Conservation (phyloP, 1,140 invertebrate species). For the Saxidomus purpurata region DNA sequence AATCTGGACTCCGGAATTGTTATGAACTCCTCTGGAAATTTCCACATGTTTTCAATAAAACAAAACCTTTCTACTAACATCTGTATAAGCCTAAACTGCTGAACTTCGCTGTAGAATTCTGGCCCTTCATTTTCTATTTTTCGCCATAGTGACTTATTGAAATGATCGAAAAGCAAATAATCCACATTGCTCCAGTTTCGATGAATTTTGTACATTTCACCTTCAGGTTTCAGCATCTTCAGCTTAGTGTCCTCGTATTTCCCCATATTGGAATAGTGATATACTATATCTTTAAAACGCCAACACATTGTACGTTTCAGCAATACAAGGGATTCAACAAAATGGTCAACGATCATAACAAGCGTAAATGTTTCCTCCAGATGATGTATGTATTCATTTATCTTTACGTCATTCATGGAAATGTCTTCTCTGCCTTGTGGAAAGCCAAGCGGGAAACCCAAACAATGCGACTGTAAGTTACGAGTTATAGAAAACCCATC, state of each 20-base stretch:
- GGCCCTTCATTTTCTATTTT: conserved; percentile 74
- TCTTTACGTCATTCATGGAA: conserved; percentile 52
- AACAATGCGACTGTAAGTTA: conserved; percentile 82
- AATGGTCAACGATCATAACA: conserved; percentile 88
- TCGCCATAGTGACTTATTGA: conserved; percentile 81
- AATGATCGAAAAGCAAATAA: conserved; percentile 81
- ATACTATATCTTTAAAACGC: conserved; percentile 83
- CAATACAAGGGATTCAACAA: conserved; percentile 88
- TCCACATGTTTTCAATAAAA: conserved; percentile 52
- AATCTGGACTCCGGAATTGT: conserved; percentile 71
- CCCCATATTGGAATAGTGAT: conserved; percentile 71
- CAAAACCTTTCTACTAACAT: conserved; percentile 73
- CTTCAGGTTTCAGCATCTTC: conserved; percentile 6
- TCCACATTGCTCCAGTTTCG: conserved; percentile 77
- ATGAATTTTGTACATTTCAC: conserved; percentile 67
- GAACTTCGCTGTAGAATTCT: conserved; percentile 78
- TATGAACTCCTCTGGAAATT: conserved; percentile 34
- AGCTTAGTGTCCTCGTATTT: conserved; percentile 62
- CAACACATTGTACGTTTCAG: conserved; percentile 88
- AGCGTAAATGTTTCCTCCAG: conserved; percentile 85
- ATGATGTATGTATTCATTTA: conserved; percentile 73
- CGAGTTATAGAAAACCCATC: conserved; percentile 81
- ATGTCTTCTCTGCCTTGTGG: conserved; percentile 74
- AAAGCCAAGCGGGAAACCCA: conserved; percentile 82
- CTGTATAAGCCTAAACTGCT: conserved; percentile 73